Conservation (phyloP, 2,113 vertebrate species). For the Lota lota region DNA sequence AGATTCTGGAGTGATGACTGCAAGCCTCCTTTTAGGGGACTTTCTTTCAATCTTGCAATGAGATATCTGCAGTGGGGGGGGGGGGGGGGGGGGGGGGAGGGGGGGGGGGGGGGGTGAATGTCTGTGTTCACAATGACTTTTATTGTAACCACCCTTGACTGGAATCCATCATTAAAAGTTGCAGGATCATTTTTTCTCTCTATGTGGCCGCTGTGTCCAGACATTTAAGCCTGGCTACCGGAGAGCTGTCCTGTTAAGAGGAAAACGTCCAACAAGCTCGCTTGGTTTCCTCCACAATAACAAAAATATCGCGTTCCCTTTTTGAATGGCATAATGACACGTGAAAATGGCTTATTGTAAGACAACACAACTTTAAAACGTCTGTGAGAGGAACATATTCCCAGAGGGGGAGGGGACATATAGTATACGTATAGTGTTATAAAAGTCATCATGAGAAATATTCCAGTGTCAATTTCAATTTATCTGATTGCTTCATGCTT, state of each 20-base stretch:
- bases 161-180: constrained; percentile 50
- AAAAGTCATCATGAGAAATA: too few species aligned
- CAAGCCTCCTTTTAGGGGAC: constrained; percentile 39
- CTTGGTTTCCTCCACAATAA: too few species aligned
- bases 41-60: constrained; percentile 52
- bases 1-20: constrained; percentile 39
- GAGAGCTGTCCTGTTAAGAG: constrained; percentile 19
- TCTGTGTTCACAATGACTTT: constrained; percentile 52
- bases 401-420: background rate
- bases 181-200: constrained; percentile 34
- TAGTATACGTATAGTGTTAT: too few species aligned
- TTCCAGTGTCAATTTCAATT: background rate
- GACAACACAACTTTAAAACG: background rate
- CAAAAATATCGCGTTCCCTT: too few species aligned
- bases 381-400: constrained; percentile 30
- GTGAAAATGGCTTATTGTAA: too few species aligned
- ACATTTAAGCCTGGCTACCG: constrained; percentile 60
- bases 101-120: too few species aligned
- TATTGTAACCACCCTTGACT: constrained; percentile 55
- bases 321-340: too few species aligned
- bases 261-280: too few species aligned
- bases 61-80: constrained; percentile 51
- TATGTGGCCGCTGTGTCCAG: constrained; percentile 52
- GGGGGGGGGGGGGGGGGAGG: constrained; percentile 7
- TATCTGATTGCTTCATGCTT: constrained; percentile 40